Percentiles rank a stretch among this genome's conserved stretches.
phyloP scores from a whole-genome alignment of 2,113 vertebrate genomes.

The Trinectes maculatus region DNA sequence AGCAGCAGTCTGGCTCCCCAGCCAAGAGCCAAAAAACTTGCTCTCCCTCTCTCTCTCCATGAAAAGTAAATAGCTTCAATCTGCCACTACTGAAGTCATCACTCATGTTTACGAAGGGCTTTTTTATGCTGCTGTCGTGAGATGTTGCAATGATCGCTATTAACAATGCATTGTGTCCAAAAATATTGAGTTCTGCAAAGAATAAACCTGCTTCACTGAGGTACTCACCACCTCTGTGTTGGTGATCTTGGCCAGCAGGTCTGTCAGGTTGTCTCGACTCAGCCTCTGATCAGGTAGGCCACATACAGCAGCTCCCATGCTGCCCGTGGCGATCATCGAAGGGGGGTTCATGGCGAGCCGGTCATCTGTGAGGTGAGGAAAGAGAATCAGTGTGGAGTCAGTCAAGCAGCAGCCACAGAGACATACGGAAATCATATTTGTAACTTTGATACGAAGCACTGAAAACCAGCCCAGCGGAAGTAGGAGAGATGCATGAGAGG shows the following conservation, averaged over 20 bases:
- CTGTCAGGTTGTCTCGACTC: slow-evolving; percentile 86
- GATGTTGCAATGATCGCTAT: slow-evolving; percentile 46
- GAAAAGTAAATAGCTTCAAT: slow-evolving; percentile 77
- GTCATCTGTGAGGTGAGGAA: slow-evolving; percentile 84
- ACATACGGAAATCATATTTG: slow-evolving; percentile 22
- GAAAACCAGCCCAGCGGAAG: slow-evolving; percentile 34
- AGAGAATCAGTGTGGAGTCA: slow-evolving; percentile 28
- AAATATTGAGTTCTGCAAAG: slow-evolving; percentile 13
- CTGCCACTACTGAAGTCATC: slow-evolving; percentile 70
- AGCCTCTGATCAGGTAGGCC: slow-evolving; percentile 87
- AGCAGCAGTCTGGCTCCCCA: slow-evolving; percentile 73
- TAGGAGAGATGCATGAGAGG: slow-evolving; percentile 23
- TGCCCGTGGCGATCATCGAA: slow-evolving; percentile 96
- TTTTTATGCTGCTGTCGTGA: slow-evolving; percentile 57
- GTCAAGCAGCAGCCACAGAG: slow-evolving; percentile 14
- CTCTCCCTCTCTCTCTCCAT: slow-evolving; percentile 65
- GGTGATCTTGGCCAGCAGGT: slow-evolving; percentile 95
- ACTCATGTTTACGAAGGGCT: slow-evolving; percentile 58
- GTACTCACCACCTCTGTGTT: slow-evolving; percentile 95
- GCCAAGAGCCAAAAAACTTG: slow-evolving; percentile 69
- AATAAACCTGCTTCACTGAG: not conserved
- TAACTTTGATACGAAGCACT: slow-evolving; percentile 10
- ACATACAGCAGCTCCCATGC: slow-evolving; percentile 92
- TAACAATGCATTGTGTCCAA: slow-evolving; percentile 35
- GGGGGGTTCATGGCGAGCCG: slow-evolving; percentile 96